A percentile compares a stretch with the other conserved stretches of the same genome.
These are phyloP conservation scores for Cantharis rustica DNA, from an alignment of 2,888 invertebrate species.

Conservation along the genomic window DNA sequence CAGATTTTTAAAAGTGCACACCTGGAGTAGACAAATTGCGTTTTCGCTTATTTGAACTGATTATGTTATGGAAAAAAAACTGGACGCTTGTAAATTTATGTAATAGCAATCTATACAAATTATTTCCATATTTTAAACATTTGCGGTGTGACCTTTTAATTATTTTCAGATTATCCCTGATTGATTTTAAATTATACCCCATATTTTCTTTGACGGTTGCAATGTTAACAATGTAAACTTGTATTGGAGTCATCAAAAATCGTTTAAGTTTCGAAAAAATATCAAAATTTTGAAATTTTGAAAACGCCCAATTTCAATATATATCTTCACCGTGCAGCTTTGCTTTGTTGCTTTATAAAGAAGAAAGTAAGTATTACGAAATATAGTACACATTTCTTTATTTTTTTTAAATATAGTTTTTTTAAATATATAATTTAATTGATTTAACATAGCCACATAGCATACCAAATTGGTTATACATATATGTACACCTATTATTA, in stretches of 20 bases:
- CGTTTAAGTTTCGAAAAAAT: neutral
- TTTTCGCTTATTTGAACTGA: slow-evolving; percentile 1
- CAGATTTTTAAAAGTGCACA: slow-evolving; percentile 18
- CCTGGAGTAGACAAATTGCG: slow-evolving; percentile 23
- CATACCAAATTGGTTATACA: too few species aligned
- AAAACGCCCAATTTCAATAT: neutral
- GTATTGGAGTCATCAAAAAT: neutral
- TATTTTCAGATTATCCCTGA: slow-evolving; percentile 18
- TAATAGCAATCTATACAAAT: slow-evolving; percentile 27
- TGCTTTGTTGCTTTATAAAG: too few species aligned
- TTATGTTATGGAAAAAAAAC: neutral
- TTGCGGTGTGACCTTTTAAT: slow-evolving; percentile 12
- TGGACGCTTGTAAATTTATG: slow-evolving; percentile 3
- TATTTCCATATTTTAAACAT: slow-evolving; percentile 28
- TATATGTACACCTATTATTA: too few species aligned
- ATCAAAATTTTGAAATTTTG: neutral
- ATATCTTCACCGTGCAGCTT: too few species aligned
- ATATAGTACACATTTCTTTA: too few species aligned
- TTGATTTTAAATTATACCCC: neutral
- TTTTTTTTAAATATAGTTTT: too few species aligned
- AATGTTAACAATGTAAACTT: neutral
- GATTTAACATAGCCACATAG: too few species aligned
- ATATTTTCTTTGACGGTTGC: neutral
- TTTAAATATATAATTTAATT: too few species aligned
- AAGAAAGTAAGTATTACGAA: too few species aligned